Evolutionary conservation across 2,797 vertebrate genomes (phyloP).

Genomic region (Melopsittacus undulatus): DNA sequence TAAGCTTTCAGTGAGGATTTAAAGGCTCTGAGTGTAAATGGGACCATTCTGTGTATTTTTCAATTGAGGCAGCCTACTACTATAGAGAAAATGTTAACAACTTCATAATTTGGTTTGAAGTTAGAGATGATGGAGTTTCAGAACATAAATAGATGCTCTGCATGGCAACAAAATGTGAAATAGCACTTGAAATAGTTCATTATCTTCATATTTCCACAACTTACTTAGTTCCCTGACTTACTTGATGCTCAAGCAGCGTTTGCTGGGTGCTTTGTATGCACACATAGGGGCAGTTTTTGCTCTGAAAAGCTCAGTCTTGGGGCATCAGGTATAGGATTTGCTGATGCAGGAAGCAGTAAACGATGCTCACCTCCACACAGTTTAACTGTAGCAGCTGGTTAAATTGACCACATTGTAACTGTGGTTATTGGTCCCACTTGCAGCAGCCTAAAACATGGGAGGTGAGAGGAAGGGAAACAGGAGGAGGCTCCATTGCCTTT

Average conservation of each 20-base stretch:
- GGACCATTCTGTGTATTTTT: not conserved
- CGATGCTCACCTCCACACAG: not conserved
- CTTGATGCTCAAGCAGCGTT: not conserved
- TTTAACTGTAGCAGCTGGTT: not conserved
- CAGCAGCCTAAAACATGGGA: not conserved
- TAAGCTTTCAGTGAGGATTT: slow-evolving; percentile 5
- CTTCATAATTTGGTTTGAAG: not conserved
- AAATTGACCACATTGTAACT: no score
- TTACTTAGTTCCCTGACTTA: not conserved
- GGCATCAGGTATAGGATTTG: not conserved
- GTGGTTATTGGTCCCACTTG: not conserved
- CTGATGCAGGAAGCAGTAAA: not conserved
- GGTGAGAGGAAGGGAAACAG: rapidly evolving
- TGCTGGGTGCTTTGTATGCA: not conserved
- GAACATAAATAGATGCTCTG: not conserved
- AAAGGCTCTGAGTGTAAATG: not conserved
- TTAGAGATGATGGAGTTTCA: not conserved
- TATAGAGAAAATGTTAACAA: not conserved
- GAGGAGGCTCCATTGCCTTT: not conserved
- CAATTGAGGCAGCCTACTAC: not conserved
- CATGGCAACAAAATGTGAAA: not conserved
- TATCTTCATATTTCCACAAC: not conserved
- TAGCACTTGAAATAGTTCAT: not conserved
- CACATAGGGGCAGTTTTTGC: not conserved
- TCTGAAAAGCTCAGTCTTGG: not conserved